Conservation (phyloP, 1,140 invertebrate genomes). For the Triops cancriformis region DNA sequence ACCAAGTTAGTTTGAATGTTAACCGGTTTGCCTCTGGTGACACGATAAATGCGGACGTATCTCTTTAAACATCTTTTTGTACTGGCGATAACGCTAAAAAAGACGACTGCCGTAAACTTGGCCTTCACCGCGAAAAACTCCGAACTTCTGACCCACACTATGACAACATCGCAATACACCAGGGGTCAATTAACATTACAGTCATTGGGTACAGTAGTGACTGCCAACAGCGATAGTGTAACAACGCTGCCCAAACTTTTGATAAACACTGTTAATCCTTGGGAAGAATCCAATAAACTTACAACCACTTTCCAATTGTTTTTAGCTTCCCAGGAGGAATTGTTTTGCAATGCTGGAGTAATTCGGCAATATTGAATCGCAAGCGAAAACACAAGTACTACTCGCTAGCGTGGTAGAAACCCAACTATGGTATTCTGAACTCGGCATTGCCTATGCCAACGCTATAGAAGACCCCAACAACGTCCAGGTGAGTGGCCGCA, state of each 20-base stretch:
- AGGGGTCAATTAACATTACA: not conserved
- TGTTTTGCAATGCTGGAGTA: not conserved
- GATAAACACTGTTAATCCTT: not conserved
- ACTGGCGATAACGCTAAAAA: not conserved
- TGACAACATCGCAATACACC: not conserved
- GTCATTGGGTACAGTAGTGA: too few species aligned
- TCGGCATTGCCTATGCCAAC: not conserved
- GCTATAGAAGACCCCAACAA: not conserved
- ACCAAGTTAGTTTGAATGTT: too few species aligned
- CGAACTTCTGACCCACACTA: not conserved
- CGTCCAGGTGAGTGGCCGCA: conserved; percentile 11
- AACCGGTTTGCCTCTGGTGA: too few species aligned
- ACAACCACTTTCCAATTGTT: not conserved
- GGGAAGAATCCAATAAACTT: not conserved
- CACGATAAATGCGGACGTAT: too few species aligned
- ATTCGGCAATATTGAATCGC: too few species aligned
- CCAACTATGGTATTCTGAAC: not conserved
- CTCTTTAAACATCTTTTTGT: not conserved
- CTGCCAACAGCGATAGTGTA: too few species aligned
- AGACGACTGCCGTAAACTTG: not conserved
- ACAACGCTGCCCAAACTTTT: not conserved
- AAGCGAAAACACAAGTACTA: not conserved
- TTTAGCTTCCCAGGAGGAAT: not conserved
- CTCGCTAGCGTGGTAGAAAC: not conserved
- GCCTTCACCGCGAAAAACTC: not conserved